These are phyloP conservation scores for Thunnus thynnus DNA, from an alignment of 2,113 vertebrate species.

Conservation along the genomic window DNA sequence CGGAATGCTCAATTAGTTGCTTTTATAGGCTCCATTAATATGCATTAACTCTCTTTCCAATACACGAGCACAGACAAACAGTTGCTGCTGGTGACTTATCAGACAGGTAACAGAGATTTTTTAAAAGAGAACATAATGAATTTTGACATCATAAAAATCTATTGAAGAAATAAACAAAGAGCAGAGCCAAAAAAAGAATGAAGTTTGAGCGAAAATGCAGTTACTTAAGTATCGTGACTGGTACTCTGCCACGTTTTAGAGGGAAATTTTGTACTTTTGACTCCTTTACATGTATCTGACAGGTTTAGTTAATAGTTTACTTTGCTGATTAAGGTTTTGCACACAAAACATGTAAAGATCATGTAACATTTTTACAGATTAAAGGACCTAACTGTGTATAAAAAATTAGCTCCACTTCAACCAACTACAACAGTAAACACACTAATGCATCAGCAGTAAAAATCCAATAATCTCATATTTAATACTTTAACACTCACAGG, in stretches of 20 bases:
- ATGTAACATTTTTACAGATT: not conserved
- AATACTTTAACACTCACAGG: too few relatives aligned
- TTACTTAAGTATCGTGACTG: not conserved
- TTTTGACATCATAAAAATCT: conserved; percentile 21
- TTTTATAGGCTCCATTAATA: conserved; percentile 90
- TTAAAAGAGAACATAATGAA: conserved; percentile 8
- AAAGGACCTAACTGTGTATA: not conserved
- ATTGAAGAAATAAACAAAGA: not conserved
- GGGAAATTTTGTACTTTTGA: not conserved
- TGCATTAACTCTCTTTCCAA: conserved; percentile 83
- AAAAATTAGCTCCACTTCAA: not conserved
- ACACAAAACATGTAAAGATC: not conserved
- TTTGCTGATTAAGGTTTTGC: not conserved
- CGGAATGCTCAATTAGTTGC: conserved; percentile 96
- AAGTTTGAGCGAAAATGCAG: not conserved
- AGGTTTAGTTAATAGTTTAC: not conserved
- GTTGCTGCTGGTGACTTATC: conserved; percentile 60
- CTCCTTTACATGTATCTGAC: not conserved
- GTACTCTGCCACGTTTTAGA: not conserved
- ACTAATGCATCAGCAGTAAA: too few relatives aligned
- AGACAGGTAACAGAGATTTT: conserved; percentile 54
- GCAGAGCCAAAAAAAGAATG: not conserved
- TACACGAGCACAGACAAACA: conserved; percentile 66
- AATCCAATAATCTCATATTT: too few relatives aligned
- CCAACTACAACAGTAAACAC: not conserved